These are phyloP conservation scores for Apotomis capreana DNA, from an alignment of 2,888 invertebrate species.

Conservation along the genomic window DNA sequence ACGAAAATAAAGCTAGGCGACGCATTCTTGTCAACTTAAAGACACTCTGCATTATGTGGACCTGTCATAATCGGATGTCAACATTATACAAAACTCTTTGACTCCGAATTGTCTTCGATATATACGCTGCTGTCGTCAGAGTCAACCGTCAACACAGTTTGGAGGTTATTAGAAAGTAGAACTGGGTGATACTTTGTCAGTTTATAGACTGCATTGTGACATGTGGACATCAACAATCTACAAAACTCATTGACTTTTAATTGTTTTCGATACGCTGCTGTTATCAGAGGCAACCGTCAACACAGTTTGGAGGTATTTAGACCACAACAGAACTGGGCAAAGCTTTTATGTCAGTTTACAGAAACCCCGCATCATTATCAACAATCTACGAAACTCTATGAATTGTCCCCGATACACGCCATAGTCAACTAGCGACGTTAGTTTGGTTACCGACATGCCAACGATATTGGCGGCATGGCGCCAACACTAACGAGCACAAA, in stretches of 20 bases:
- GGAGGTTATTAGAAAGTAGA: slow-evolving; percentile 2
- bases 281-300: too few species aligned
- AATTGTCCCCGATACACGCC: background rate
- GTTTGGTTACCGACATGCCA: slow-evolving; percentile 16
- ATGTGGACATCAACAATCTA: too few species aligned
- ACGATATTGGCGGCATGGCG: slow-evolving; percentile 31
- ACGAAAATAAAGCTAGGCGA: too few species aligned
- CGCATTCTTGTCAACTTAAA: too few species aligned
- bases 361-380: background rate
- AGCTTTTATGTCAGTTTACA: background rate
- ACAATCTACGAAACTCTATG: slow-evolving; percentile 8
- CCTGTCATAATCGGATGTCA: too few species aligned
- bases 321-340: background rate
- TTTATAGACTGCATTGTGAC: background rate
- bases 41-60: too few species aligned
- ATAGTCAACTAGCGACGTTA: background rate
- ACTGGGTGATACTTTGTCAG: background rate
- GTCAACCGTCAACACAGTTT: background rate
- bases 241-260: too few species aligned
- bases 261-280: too few species aligned
- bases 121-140: too few species aligned
- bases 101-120: too few species aligned
- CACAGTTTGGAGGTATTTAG: background rate
- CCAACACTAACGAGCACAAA: slow-evolving; percentile 18
- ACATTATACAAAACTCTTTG: too few species aligned